Percentiles rank a stretch among this genome's conserved stretches.
These are phyloP conservation scores for Alosa sapidissima DNA, from an alignment of 2,797 vertebrate species.

Conservation along the genomic window DNA sequence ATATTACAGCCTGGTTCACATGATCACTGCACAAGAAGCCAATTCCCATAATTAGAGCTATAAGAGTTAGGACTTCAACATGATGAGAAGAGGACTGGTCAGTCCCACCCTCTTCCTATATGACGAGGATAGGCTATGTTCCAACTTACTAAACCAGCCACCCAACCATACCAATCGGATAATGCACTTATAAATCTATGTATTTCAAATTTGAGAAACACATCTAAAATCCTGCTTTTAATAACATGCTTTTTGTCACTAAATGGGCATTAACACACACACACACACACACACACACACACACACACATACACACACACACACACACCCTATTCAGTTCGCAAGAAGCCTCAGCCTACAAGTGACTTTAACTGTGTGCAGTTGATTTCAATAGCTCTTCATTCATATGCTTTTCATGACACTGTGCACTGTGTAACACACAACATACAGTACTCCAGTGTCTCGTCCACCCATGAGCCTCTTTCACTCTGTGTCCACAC, in stretches of 20 bases:
- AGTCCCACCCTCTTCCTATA: no score
- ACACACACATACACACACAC: neutral
- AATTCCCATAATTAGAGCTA: no score
- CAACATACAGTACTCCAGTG: neutral
- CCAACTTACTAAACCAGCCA: no score
- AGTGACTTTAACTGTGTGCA: neutral
- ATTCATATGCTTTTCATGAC: neutral
- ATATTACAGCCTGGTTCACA: neutral
- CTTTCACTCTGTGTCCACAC: no score
- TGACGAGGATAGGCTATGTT: no score
- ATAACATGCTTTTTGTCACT: neutral
- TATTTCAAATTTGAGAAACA: no score
- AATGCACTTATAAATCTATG: no score
- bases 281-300: constrained; percentile 10
- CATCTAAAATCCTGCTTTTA: no score
- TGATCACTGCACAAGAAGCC: no score
- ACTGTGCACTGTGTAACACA: neutral
- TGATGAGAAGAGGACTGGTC: no score
- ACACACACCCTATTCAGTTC: neutral
- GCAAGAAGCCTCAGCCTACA: neutral
- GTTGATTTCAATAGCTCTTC: neutral
- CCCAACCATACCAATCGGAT: no score
- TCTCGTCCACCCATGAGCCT: neutral
- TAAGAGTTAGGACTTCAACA: no score
- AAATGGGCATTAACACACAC: neutral